Evolutionary conservation across 2,888 invertebrate species (phyloP), one percentile per base, ranked within the genome.

Genomic region (Erpobdella octoculata): DNA sequence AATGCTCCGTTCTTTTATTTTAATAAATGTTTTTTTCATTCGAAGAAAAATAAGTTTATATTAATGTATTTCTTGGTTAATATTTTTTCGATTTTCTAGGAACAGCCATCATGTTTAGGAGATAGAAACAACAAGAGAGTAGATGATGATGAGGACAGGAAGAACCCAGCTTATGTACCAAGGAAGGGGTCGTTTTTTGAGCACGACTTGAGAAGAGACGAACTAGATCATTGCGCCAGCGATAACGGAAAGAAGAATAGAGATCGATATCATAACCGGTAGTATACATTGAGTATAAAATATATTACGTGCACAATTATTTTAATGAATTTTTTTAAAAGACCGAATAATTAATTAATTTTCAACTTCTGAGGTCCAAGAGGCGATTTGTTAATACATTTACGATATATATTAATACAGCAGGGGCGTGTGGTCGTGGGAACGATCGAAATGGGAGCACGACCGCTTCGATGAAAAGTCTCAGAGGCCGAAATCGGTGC

Each of bases 101-200:
- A 69, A 69, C 69, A 69, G 48, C 69, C 69, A 18, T 35, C 41
- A 2, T 31, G 46, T 25, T 33, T 28, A 25, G 67, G 21, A 9
- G 67, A 67, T 46, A 67, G 58, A 35, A 62, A 62, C 33, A n/a
- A 31, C 28, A 35, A 62, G 36, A 18, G 46, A 1, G 58, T n/a
- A 31, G 95, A 95, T 80, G 90, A 91, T 79, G 93, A 93, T 79
- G 94, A 95, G 81, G 96, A 96, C 81, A 87, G 92, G 58, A 90
- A 93, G 81, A 95, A 96, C 85, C 96, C 96, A 0, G 95, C 96
- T 80, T 96, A 94, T 83, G 94, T 96, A 77, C 96, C 96, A 0
- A 93, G 95, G 82, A 87, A 90, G 76, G 96, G 96, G 0, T 92
- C 92, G 0, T 96, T 96, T 83, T 96, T 96, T 79, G 96, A 96